A percentile compares a stretch with the other conserved stretches of the same genome.
Conservation (phyloP, 2,888 invertebrate species). For the Drosophila sordidula region DNA sequence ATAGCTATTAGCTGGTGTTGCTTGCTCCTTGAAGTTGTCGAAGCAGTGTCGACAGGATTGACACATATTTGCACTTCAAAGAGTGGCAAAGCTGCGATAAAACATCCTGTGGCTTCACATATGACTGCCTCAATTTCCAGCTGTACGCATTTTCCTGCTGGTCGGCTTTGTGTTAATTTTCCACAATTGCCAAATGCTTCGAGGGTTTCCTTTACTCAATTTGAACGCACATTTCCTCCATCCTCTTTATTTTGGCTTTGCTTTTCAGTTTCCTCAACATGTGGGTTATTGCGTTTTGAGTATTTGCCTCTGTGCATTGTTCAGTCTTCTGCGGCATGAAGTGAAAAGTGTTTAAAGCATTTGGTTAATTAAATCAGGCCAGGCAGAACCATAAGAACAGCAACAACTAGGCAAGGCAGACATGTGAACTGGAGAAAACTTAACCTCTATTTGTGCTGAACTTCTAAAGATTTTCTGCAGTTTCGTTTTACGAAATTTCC, state of each 20-base stretch:
- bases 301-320: slow-evolving; percentile 29
- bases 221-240: slow-evolving; percentile 9
- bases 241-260: background rate
- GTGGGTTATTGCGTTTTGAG: slow-evolving; percentile 8
- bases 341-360: slow-evolving; percentile 21
- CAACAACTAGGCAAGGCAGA: background rate
- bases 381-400: background rate
- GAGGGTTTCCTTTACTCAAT: slow-evolving; percentile 16
- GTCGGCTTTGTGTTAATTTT: slow-evolving; percentile 38
- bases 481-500: background rate
- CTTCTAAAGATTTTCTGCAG: too few species aligned
- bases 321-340: background rate
- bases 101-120: slow-evolving; percentile 1
- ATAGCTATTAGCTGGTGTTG: background rate
- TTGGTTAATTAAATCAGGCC: slow-evolving; percentile 33
- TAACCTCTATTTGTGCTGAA: too few species aligned
- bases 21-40: background rate
- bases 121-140: slow-evolving; percentile 13
- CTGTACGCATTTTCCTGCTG: slow-evolving; percentile 9
- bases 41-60: slow-evolving; percentile 16
- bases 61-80: slow-evolving; percentile 44
- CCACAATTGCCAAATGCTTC: slow-evolving; percentile 24
- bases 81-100: slow-evolving; percentile 1
- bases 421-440: background rate
- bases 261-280: background rate